Evolutionary conservation across 2,113 vertebrate genomes (phyloP), one percentile per base, ranked within the genome.

Genomic region (Hassar affinis): DNA sequence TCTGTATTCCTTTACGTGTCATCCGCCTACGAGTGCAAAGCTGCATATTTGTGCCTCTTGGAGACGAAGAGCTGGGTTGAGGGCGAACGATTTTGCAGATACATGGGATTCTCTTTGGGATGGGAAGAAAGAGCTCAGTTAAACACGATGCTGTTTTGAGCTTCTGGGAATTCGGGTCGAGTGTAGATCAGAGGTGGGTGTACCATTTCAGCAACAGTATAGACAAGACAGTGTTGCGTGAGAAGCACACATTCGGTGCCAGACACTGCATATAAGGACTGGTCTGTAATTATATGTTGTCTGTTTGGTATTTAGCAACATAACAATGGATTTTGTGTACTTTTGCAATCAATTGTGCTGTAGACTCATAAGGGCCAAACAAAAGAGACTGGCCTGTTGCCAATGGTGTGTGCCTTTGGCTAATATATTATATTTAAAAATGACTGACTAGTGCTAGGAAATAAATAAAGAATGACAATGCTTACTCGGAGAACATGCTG

Each of bases 21-120:
- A 86, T 79, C 62, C 9, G 68, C 59, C 71, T 83, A 17, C 35
- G 22, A 77, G 35, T 38, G 71, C 69, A 82, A 81, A 62, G 78
- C 68, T 77, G 38, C 14, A 4, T 47, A 6, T 79, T 11, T 4
- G 4, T 69, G 38, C 62, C 52, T 59, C 35, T 82, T 5, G 0
- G 68, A 59, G 69, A 33, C 25, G 17, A 80, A 51, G 6, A 71
- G 49, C 10, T 4, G 49, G 25, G 56, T 49, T 47, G 54, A 45
- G 17, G 56, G 35, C n/a, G 69, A 59, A 59, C 8, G 51, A 57
- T 59, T 79, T 69, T n/a, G 52, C 62, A 49, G 54, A 49, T 3
- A 6, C 42, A 25, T 35, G 0, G 25, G 30, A 25, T 47, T 64
- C 62, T 69, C 57, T 22, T 57, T 42, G 45, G 49, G 49, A 78